These are phyloP conservation scores for Oncorhynchus mykiss DNA, from an alignment of 2,113 vertebrate species.

Conservation along the genomic window DNA sequence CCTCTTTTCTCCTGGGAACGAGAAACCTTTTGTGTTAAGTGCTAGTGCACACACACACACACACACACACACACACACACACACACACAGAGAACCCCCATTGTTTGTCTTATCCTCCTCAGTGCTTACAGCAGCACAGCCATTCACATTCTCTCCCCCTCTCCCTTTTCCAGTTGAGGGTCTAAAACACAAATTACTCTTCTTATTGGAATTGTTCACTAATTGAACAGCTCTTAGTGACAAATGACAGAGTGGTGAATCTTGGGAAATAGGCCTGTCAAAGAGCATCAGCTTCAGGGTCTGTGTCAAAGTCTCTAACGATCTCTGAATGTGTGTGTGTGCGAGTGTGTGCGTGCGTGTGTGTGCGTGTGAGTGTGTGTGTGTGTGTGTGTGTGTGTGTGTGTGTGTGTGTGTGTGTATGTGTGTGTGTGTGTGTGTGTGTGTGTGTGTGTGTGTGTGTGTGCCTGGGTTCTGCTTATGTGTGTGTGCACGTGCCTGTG, in stretches of 20 bases:
- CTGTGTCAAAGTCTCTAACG: not conserved
- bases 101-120: not conserved
- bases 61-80: not conserved
- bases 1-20: not conserved
- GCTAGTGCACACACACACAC: no score
- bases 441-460: no score
- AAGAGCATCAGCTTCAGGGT: not conserved
- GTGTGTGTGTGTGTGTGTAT: not conserved
- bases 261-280: not conserved
- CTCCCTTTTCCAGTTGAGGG: not conserved
- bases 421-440: not conserved
- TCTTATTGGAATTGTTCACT: slow-evolving; percentile 36
- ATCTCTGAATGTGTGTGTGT: not conserved
- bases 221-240: slow-evolving; percentile 20
- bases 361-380: not conserved
- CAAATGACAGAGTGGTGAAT: slow-evolving; percentile 15
- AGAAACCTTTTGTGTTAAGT: not conserved
- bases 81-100: not conserved
- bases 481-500: not conserved
- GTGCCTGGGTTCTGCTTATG: no score
- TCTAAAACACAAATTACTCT: slow-evolving; percentile 19
- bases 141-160: not conserved
- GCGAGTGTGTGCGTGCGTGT: no score
- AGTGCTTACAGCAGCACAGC: not conserved
- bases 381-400: no score